Evolutionary conservation across 2,797 vertebrate species (phyloP).

Genomic region (Nannoperca australis): DNA sequence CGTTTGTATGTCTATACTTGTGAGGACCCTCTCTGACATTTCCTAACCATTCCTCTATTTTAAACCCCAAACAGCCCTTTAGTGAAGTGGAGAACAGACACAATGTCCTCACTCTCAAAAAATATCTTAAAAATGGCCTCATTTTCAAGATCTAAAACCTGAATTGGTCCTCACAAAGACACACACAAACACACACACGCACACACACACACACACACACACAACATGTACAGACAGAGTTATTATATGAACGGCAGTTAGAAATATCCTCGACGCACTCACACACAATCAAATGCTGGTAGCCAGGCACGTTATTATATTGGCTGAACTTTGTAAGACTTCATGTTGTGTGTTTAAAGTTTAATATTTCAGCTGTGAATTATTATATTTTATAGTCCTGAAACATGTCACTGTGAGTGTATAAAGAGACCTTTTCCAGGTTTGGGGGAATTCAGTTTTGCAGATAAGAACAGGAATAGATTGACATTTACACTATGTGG

Average conservation of each 20-base stretch:
- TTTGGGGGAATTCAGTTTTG: neutral
- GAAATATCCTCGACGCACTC: slow-evolving; percentile 38
- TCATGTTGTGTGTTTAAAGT: neutral
- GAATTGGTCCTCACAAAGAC: neutral
- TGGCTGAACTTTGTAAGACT: neutral
- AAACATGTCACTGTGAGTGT: slow-evolving; percentile 5
- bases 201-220: slow-evolving; percentile 11
- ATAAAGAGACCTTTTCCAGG: neutral
- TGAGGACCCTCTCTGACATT: neutral
- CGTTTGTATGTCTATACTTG: neutral
- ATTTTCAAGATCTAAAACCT: neutral
- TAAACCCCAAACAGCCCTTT: neutral
- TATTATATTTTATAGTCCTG: neutral
- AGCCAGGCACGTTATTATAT: neutral
- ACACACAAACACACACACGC: neutral
- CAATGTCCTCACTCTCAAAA: neutral
- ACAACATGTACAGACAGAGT: slow-evolving; percentile 57
- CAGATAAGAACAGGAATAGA: neutral
- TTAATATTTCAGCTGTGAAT: neutral
- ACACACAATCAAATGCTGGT: neutral
- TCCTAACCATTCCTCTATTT: neutral
- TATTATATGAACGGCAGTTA: slow-evolving; percentile 21
- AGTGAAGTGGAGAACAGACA: too few species aligned
- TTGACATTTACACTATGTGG: neutral
- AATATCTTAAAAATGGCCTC: neutral